Base-by-base conservation (phyloP, 2,888 invertebrate species). In the Sphaerophoria rueppellii region DNA sequence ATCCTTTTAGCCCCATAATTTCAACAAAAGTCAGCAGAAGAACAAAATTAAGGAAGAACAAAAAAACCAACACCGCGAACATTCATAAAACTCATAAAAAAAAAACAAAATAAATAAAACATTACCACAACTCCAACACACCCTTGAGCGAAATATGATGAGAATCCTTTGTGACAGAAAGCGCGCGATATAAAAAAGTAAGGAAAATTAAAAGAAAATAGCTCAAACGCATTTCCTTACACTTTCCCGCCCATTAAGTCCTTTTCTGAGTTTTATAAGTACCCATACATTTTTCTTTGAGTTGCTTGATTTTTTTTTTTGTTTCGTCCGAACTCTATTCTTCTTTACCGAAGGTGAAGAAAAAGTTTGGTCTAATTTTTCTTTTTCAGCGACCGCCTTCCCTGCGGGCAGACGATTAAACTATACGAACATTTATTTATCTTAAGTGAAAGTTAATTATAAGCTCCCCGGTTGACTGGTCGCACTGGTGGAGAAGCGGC, bases 401-500 rank as follows among this genome's bases (percentile, higher is more conserved):
- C 67, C 48, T n/a, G 43, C 37, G 12, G 65, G 52, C n/a, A 61
- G 65, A 60, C 55, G 24, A 52, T 60, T 63, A 69, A 48, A 69
- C 58, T 54, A 72, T 80, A 69, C 60, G 76, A 76, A 77, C 71
- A 58, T 81, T 85, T 85, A 77, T 81, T 85, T 85, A 77, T 81
- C 76, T 81, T 81, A 73, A 80, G 81, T 76, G 76, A 85, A 85
- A 85, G 81, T 85, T 81, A 81, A 81, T 81, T 85, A 77, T 76
- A 73, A 81, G 48, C 65, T 48, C 48, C 14, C 12, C 24, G 32
- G 0, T 14, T 6, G 14, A 9, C 7, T 34, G 2, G 35, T n/a
- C 2, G 34, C 5, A 6, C 12, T 6, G n/a, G 60, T 16, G 14
- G 1, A 12, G 46, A 9, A 43, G 37, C 9, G 40, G 9, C 32